Evolutionary conservation across 1,140 invertebrate species (phyloP).

Genomic region (Mylabris phalerata): DNA sequence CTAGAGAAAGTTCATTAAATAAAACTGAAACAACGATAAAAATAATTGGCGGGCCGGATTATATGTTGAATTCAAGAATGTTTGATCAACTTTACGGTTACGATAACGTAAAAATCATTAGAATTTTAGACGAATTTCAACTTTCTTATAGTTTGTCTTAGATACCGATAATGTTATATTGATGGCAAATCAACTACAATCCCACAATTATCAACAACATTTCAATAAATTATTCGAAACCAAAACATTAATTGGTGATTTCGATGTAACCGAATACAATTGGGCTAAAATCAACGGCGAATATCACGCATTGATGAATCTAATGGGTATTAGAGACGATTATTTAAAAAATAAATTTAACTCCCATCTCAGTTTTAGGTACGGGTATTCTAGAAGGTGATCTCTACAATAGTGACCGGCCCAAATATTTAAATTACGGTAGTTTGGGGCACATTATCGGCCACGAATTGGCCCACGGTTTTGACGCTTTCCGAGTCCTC

Average conservation of each 20-base stretch:
- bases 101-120: not conserved
- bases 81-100: conserved; percentile 8
- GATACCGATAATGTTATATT: conserved; percentile 9
- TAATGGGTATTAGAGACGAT: no score
- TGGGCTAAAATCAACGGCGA: no score
- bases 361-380: conserved; percentile 61
- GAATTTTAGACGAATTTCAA: not conserved
- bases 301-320: no score
- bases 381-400: conserved; percentile 84
- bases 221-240: not conserved
- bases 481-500: conserved; percentile 45
- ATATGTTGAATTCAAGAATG: not conserved
- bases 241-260: no score
- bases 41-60: conserved; percentile 7
- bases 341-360: no score
- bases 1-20: no score
- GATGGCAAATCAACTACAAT: conserved; percentile 1
- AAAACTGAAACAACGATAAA: not conserved
- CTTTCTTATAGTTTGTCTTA: conserved; percentile 13
- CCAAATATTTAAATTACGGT: conserved; percentile 79
- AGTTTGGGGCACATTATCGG: conserved; percentile 63
- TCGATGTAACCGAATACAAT: no score
- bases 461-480: conserved; percentile 63
- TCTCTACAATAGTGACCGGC: conserved; percentile 75
- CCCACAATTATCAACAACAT: not conserved